These are phyloP conservation scores for Miniopterus natalensis DNA, from an alignment of 2,113 vertebrate genomes.

Conservation along the genomic window DNA sequence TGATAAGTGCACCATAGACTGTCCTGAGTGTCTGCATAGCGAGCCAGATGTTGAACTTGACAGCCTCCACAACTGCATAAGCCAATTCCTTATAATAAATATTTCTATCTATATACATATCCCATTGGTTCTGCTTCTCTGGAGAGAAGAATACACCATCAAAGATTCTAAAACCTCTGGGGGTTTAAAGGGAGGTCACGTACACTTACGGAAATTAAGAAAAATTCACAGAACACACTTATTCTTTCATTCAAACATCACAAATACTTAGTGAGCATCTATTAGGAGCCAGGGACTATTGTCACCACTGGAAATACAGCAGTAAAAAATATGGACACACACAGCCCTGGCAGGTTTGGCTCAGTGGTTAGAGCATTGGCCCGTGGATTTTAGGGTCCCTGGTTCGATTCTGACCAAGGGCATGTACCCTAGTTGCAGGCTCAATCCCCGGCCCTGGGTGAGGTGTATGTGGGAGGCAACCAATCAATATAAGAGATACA, in stretches of 20 bases:
- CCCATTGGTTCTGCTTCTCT: slow-evolving; percentile 2
- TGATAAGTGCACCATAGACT: not conserved
- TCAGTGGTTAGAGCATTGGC: too few relatives aligned
- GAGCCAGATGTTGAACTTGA: not conserved
- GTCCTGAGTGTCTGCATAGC: not conserved
- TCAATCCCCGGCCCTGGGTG: too few relatives aligned
- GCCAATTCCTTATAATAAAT: not conserved
- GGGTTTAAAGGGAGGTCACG: not conserved
- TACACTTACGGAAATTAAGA: not conserved
- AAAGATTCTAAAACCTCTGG: not conserved
- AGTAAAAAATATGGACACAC: not conserved
- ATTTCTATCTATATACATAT: not conserved
- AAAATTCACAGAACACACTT: not conserved
- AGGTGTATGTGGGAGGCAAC: too few relatives aligned
- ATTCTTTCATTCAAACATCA: slow-evolving; percentile 22
- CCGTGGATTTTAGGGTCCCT: too few relatives aligned
- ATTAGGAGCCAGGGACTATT: not conserved
- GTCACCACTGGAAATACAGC: not conserved
- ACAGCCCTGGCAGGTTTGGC: too few relatives aligned
- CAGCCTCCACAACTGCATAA: not conserved
- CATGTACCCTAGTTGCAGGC: too few relatives aligned
- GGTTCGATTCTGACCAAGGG: too few relatives aligned
- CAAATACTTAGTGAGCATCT: slow-evolving; percentile 38
- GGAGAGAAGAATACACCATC: not conserved
- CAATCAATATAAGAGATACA: too few relatives aligned